Evolutionary conservation across 2,888 invertebrate genomes (phyloP), one percentile per base, ranked within the genome.

Genomic region (Euproctis similis): DNA sequence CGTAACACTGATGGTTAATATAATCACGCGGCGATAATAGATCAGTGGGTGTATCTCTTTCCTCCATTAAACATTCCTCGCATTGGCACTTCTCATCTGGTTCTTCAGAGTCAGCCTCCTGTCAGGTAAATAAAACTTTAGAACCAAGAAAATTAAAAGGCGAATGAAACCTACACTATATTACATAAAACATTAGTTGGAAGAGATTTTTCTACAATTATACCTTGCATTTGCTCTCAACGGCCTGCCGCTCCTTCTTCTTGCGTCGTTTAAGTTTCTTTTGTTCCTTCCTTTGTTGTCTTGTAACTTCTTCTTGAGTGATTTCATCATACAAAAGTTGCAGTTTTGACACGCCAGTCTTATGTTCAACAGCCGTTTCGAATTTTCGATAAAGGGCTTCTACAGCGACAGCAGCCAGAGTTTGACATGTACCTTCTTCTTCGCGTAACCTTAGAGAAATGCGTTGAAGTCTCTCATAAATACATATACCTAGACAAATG

Each of bases 361-460:
- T 96, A 39, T 89, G 88, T 74, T 97, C 96, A 13, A 96, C 92
- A 3, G 94, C 93, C 51, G 93, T 92, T 87, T 94, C 94, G 73
- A 96, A 97, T 73, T 92, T 95, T 47, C 95, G 90, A 59, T 92
- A 92, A 8, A 97, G 84, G 3, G 95, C 93, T 62, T 96, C 94
- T 1, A 96, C 90, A 0, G 92, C 93, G 4, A 94, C 93, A 23
- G 94, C 95, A 28, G 95, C 95, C 38, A 97, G 89, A 28, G 96
- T 93, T 74, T 95, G 94, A 80, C 96, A 96, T n/a, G 96, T 95
- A 61, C 94, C 92, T 69, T 96, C 96, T 64, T 96, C 96, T 66
- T 96, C 95, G 32, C 92, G 89, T 55, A 97, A 86, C 29, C 95
- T 90, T 50, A 95, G 89, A 53, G 94, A 93, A 39, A 97, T 92